These are phyloP conservation scores for Emesis russula DNA, from an alignment of 2,888 invertebrate species.

Conservation along the genomic window DNA sequence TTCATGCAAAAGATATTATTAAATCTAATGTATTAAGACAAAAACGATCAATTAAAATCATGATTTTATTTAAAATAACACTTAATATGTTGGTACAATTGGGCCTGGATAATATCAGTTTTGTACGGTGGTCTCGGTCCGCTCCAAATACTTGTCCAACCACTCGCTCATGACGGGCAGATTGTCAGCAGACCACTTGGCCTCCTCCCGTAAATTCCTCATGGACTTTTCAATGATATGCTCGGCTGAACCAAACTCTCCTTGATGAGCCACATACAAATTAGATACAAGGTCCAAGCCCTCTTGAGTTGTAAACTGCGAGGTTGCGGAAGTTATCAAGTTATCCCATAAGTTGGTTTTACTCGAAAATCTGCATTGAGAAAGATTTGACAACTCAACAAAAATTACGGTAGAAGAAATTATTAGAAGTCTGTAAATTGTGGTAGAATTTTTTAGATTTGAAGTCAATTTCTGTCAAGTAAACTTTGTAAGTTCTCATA, in stretches of 20 bases:
- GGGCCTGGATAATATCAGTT: slow-evolving; percentile 31
- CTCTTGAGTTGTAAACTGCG: slow-evolving; percentile 98
- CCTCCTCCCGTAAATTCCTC: slow-evolving; percentile 97
- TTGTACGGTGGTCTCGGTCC: slow-evolving; percentile 46
- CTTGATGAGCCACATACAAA: slow-evolving; percentile 96
- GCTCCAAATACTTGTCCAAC: slow-evolving; percentile 95
- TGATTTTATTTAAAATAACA: not conserved
- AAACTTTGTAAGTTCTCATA: no score
- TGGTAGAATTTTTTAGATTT: no score
- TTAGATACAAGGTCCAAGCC: slow-evolving; percentile 97
- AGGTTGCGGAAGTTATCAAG: slow-evolving; percentile 97
- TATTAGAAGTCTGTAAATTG: no score
- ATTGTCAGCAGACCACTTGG: slow-evolving; percentile 98
- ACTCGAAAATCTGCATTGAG: slow-evolving; percentile 96
- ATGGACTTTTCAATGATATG: slow-evolving; percentile 97
- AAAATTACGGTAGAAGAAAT: no score
- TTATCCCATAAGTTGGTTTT: slow-evolving; percentile 98
- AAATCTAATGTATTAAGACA: no score
- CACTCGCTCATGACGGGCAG: slow-evolving; percentile 98
- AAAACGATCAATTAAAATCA: not conserved
- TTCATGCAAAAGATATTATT: no score
- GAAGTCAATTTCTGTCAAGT: no score
- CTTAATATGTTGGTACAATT: not conserved
- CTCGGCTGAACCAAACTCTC: slow-evolving; percentile 97
- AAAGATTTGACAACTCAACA: not conserved